A percentile compares a stretch with the other conserved stretches of the same genome.
These are phyloP conservation scores for Mayetiola destructor DNA, from an alignment of 2,888 invertebrate genomes.

Conservation along the genomic window DNA sequence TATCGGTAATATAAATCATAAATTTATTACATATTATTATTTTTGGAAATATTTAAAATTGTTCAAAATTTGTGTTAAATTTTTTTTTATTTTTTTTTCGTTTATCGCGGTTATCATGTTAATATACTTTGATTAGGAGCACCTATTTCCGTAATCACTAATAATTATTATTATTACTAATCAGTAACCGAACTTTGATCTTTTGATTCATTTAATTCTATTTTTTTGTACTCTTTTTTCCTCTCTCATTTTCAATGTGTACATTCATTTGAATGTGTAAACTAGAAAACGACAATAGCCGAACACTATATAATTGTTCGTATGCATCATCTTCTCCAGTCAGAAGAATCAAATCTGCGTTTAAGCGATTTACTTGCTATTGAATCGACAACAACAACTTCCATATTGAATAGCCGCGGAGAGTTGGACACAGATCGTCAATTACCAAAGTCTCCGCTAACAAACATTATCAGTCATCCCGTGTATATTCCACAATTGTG, in stretches of 20 bases:
- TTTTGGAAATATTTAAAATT: not conserved
- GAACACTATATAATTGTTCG: conserved; percentile 49
- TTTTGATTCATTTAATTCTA: not conserved
- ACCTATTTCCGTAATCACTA: not conserved
- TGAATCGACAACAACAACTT: conserved; percentile 21
- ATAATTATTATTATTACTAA: not conserved
- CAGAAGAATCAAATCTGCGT: conserved; percentile 53
- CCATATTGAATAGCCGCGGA: conserved; percentile 17
- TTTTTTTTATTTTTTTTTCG: too few species aligned
- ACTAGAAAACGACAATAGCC: not conserved
- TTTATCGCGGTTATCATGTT: too few species aligned
- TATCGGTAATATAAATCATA: not conserved
- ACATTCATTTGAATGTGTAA: not conserved
- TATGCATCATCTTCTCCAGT: conserved; percentile 60
- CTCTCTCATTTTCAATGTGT: not conserved
- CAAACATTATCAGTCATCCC: conserved; percentile 45
- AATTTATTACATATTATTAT: not conserved
- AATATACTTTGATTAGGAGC: not conserved
- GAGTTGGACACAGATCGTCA: conserved; percentile 19
- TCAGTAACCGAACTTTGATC: not conserved
- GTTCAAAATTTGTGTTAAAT: too few species aligned
- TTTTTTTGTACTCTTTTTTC: not conserved
- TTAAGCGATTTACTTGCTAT: conserved; percentile 60
- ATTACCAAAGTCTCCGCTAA: conserved; percentile 37
- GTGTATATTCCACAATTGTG: conserved; percentile 46